Evolutionary conservation across 1,140 invertebrate genomes (phyloP), one percentile per base, ranked within the genome.

Genomic region (Drosophila jambulina): DNA sequence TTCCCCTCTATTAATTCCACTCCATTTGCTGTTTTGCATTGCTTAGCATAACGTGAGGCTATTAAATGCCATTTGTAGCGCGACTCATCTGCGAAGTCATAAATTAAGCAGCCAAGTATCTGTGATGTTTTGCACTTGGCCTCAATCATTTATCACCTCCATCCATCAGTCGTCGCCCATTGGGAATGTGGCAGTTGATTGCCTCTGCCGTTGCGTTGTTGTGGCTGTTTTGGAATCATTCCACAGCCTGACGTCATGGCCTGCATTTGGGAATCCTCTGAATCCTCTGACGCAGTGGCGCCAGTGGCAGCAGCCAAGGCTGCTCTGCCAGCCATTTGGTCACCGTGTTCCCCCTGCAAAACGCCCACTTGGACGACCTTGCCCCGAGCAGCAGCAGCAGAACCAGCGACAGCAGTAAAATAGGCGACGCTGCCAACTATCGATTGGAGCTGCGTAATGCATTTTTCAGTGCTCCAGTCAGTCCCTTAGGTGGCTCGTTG

Each of bases 361-460:
- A 36, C 69, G 21, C 69, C 68, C 36, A 36, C 65, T 59, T 45
- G 21, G 42, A 51, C 62, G 82, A 82, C 82, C 82, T 85, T 86
- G 82, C 65, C 81, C 54, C 64, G 42, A 68, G 49, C 17, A 32
- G 36, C 51, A 38, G 12, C n/a, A n/a, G 29, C 40, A 32, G n/a
- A 15, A 71, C 62, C 42, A 46, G 9, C 15, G 12, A 27, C 53
- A 32, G 48, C 21, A 69, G 53, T 19, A 32, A 71, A 57, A 48
- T 54, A 25, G 36, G 51, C 53, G 69, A 48, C 64, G 49, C 58
- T 82, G 79, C 68, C 83, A 83, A 69, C 67, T 77, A 87, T 87
- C 72, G 84, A 87, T 87, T 87, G 64, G 32, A 57, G 48, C 38
- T 64, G 64, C 77, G 80, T 83, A 77, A 87, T 78, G 67, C 71